Percentiles rank a stretch among this genome's conserved stretches.
phyloP scores from a whole-genome alignment of 2,888 invertebrate species.

The Eubasilissa splendida region DNA sequence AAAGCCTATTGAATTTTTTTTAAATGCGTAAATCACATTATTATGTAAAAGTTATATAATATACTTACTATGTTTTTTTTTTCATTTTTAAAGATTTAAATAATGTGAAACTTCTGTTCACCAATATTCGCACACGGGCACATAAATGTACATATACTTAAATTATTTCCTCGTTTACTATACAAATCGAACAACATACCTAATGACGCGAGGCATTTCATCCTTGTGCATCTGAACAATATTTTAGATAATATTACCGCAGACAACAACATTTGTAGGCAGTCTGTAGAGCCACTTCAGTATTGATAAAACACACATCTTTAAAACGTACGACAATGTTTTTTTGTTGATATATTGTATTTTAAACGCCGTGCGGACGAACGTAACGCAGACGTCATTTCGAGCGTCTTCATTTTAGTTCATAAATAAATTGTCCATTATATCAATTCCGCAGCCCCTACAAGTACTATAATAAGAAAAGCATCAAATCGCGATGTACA shows the following conservation, averaged over 20 bases:
- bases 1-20: too few relatives aligned
- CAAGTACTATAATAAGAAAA: constrained; percentile 32
- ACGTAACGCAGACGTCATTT: constrained; percentile 28
- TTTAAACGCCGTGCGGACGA: constrained; percentile 10
- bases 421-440: constrained; percentile 56
- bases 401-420: constrained; percentile 52
- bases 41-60: too few relatives aligned
- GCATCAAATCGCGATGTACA: constrained; percentile 62
- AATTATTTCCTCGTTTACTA: too few relatives aligned
- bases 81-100: too few relatives aligned
- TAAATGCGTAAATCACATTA: too few relatives aligned
- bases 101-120: too few relatives aligned
- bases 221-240: neutral
- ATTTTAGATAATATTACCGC: neutral
- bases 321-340: constrained; percentile 15
- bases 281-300: constrained; percentile 1
- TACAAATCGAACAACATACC: neutral
- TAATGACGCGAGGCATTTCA: neutral
- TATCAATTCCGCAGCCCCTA: constrained; percentile 32
- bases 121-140: too few relatives aligned
- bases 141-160: too few relatives aligned
- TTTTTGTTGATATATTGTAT: constrained; percentile 24
- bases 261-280: neutral
- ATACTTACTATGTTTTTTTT: too few relatives aligned
- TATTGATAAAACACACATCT: constrained; percentile 8